These are phyloP conservation scores for Heliothis subflexa DNA, from an alignment of 1,140 invertebrate genomes.

Conservation along the genomic window DNA sequence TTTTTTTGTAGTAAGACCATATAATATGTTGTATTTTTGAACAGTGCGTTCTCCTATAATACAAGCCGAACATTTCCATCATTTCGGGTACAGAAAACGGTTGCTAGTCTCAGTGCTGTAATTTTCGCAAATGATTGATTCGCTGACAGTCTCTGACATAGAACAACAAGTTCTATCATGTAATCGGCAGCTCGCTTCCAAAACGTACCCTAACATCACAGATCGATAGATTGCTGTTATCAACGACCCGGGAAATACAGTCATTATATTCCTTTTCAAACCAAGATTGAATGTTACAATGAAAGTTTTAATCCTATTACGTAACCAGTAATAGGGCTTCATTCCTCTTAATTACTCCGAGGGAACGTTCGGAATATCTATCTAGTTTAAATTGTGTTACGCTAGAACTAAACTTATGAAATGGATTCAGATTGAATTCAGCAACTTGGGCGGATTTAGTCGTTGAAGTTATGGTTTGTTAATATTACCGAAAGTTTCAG, in stretches of 20 bases:
- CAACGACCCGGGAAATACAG: not conserved
- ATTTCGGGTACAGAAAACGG: too few relatives aligned
- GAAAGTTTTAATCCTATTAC: slow-evolving; percentile 3
- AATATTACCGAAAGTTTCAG: too few relatives aligned
- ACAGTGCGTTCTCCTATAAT: not conserved
- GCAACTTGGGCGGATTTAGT: too few relatives aligned
- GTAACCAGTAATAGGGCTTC: not conserved
- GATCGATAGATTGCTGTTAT: too few relatives aligned
- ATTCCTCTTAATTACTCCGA: not conserved
- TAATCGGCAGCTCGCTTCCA: too few relatives aligned
- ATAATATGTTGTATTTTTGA: not conserved
- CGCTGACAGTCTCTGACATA: too few relatives aligned
- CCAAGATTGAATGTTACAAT: not conserved
- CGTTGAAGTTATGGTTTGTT: too few relatives aligned
- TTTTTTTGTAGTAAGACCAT: not conserved
- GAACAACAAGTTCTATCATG: too few relatives aligned
- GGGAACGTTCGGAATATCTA: not conserved
- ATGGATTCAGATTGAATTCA: not conserved
- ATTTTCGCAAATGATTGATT: too few relatives aligned
- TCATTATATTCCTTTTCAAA: not conserved
- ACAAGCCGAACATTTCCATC: too few relatives aligned
- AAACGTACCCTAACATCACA: too few relatives aligned
- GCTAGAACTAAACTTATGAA: not conserved
- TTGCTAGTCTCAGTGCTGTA: too few relatives aligned
- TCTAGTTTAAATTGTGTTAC: not conserved